Evolutionary conservation across 2,797 vertebrate species (phyloP).

Genomic region (Catostomus latipinnis): DNA sequence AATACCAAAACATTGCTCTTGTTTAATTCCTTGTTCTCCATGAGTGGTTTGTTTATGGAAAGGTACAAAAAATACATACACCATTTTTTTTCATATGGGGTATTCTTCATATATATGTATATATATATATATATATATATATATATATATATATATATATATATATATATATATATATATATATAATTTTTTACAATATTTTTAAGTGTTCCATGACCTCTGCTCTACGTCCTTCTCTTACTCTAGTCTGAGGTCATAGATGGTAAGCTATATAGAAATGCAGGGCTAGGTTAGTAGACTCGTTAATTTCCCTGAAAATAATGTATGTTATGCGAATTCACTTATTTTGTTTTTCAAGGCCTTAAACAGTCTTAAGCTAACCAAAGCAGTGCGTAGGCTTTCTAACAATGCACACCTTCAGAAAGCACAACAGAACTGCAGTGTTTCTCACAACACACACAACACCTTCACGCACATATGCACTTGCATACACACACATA

Average conservation of each 20-base stretch:
- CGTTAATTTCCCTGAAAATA: background rate
- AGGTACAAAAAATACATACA: background rate
- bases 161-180: too few relatives aligned
- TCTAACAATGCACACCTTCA: constrained; percentile 3
- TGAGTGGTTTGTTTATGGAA: constrained; percentile 51
- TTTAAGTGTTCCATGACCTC: too few relatives aligned
- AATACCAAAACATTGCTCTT: constrained; percentile 33
- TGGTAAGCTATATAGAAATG: background rate
- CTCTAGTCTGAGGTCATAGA: background rate
- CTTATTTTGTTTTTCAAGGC: background rate
- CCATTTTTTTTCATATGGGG: background rate
- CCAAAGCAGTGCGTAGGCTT: background rate
- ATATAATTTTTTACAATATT: too few relatives aligned
- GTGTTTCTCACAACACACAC: background rate
- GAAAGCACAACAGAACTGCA: background rate
- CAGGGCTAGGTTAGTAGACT: background rate
- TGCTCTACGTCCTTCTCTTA: too few relatives aligned
- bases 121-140: too few relatives aligned
- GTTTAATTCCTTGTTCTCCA: constrained; percentile 41
- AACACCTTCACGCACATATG: constrained; percentile 22
- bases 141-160: too few relatives aligned
- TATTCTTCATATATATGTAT: too few relatives aligned
- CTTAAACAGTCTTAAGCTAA: constrained; percentile 22
- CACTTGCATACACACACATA: constrained; percentile 53
- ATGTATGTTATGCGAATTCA: background rate